These are phyloP conservation scores for Physella acuta DNA, from an alignment of 1,140 invertebrate species.

Conservation along the genomic window DNA sequence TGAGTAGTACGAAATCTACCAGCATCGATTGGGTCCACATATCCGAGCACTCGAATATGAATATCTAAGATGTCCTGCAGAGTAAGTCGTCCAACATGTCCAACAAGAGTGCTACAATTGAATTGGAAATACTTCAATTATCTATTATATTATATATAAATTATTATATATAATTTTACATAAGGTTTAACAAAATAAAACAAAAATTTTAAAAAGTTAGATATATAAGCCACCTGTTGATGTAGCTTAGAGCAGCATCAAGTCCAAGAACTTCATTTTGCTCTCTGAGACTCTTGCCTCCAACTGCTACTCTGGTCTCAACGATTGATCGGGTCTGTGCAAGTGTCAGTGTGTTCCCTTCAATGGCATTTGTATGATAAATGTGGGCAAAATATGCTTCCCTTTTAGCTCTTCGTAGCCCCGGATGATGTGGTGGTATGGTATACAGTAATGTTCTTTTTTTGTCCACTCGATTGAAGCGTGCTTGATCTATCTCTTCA, in stretches of 20 bases:
- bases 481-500: conserved; percentile 80
- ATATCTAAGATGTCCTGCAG: conserved; percentile 89
- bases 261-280: conserved; percentile 83
- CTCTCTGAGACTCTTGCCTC: conserved; percentile 91
- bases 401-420: conserved; percentile 83
- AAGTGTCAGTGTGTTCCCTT: conserved; percentile 96
- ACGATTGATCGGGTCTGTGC: conserved; percentile 88
- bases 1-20: conserved; percentile 61
- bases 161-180: neutral
- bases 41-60: conserved; percentile 87
- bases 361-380: conserved; percentile 95
- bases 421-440: conserved; percentile 77
- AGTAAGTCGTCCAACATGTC: conserved; percentile 68
- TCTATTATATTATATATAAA: neutral
- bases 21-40: conserved; percentile 71
- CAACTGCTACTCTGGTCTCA: conserved; percentile 88
- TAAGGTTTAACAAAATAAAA: conserved; percentile 2
- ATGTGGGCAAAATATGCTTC: conserved; percentile 95
- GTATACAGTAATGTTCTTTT: conserved; percentile 80
- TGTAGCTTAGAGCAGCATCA: conserved; percentile 92
- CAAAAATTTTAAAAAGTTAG: neutral
- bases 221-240: conserved; percentile 79
- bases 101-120: conserved; percentile 23
- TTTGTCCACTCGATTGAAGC: conserved; percentile 77
- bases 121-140: neutral